Evolutionary conservation across 2,113 vertebrate genomes (phyloP).

Genomic region (Ptyas mucosa): DNA sequence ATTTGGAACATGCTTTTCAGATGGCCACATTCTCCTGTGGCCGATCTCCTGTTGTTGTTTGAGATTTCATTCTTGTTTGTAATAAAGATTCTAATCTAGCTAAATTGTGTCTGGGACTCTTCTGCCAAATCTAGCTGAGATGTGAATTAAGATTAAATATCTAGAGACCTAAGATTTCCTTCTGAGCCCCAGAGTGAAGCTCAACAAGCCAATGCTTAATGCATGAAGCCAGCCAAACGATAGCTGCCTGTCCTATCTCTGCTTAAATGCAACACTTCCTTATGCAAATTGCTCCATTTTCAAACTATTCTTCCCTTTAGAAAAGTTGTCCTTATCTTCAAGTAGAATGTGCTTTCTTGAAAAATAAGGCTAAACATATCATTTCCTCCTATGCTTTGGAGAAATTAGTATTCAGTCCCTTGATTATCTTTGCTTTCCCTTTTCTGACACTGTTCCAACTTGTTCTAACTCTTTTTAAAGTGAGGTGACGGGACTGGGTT

Average conservation of each 20-base stretch:
- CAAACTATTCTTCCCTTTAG: background rate
- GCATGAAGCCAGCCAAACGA: background rate
- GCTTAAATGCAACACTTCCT: background rate
- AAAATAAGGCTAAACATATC: background rate
- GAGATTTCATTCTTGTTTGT: background rate
- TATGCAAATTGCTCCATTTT: background rate
- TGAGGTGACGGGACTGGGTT: background rate
- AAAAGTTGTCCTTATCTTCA: background rate
- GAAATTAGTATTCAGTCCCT: background rate
- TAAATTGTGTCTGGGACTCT: background rate
- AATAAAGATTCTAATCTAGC: background rate
- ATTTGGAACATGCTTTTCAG: background rate
- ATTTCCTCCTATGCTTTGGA: background rate
- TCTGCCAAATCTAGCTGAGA: background rate
- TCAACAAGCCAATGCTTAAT: background rate
- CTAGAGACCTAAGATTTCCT: background rate
- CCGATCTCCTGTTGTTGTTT: background rate
- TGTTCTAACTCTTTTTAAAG: background rate
- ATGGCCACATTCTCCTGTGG: background rate
- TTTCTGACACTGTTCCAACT: background rate
- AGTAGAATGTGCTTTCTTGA: background rate
- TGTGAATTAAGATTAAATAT: background rate
- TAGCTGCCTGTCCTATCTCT: background rate
- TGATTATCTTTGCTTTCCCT: background rate
- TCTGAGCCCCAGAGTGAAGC: background rate